These are phyloP conservation scores for Bradypodion pumilum DNA, from an alignment of 2,797 vertebrate genomes.

Conservation along the genomic window DNA sequence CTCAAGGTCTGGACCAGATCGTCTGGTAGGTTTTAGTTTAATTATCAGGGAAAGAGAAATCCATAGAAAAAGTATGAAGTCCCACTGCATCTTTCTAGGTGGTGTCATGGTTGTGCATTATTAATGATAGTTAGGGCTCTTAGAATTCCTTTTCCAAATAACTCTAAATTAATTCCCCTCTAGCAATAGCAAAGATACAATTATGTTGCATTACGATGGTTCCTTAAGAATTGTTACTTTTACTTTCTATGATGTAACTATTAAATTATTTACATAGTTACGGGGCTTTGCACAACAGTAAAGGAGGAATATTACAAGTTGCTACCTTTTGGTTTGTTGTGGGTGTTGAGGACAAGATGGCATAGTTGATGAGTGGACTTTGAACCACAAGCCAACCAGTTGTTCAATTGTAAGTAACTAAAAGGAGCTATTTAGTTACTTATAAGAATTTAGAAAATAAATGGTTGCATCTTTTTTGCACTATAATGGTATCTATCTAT, in stretches of 20 bases:
- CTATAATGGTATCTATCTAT: no score
- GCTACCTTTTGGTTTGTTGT: background rate
- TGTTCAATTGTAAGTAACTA: background rate
- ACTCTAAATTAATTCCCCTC: background rate
- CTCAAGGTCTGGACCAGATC: background rate
- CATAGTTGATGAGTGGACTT: background rate
- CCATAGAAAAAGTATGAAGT: background rate
- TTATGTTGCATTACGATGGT: background rate
- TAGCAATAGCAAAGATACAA: background rate
- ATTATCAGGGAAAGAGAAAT: background rate
- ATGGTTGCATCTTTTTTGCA: no score
- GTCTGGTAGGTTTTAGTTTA: background rate
- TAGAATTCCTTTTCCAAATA: background rate
- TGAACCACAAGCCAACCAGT: background rate
- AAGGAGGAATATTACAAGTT: background rate
- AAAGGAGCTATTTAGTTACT: background rate
- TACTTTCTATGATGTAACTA: background rate
- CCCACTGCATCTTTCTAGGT: background rate
- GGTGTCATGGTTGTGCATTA: background rate
- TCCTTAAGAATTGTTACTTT: background rate
- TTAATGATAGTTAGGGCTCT: no score
- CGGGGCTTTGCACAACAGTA: background rate
- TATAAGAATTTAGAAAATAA: background rate
- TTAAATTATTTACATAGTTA: background rate
- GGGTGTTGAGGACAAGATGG: background rate